phyloP scores from a whole-genome alignment of 2,888 invertebrate genomes.

The Alloplasta piceator region DNA sequence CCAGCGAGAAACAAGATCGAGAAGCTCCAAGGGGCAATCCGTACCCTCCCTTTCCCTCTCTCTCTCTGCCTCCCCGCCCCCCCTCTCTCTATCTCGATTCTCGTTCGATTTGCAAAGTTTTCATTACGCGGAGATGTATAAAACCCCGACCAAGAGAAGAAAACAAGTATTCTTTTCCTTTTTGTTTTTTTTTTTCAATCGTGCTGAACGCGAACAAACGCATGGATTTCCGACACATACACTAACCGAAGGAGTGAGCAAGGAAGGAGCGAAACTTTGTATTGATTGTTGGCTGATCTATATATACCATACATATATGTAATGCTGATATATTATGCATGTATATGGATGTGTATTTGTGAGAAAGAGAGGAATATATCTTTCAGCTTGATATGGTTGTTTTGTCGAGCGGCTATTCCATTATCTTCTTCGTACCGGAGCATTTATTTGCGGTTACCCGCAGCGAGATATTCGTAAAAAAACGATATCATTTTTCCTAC shows the following conservation, averaged over 20 bases:
- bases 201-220: slow-evolving; percentile 21
- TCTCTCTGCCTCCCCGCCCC: no score
- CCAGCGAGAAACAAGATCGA: slow-evolving; percentile 33
- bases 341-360: slow-evolving; percentile 26
- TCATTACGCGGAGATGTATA: slow-evolving; percentile 27
- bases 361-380: slow-evolving; percentile 43
- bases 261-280: slow-evolving; percentile 43
- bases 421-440: slow-evolving; percentile 59
- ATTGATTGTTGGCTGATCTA: slow-evolving; percentile 14
- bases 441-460: slow-evolving; percentile 65
- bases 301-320: background rate
- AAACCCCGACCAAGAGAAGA: slow-evolving; percentile 16
- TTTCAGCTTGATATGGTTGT: slow-evolving; percentile 34
- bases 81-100: slow-evolving; percentile 11
- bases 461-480: slow-evolving; percentile 49
- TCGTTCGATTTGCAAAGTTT: slow-evolving; percentile 42
- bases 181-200: slow-evolving; percentile 35
- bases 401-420: slow-evolving; percentile 62
- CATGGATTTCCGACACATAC: slow-evolving; percentile 6
- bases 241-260: background rate
- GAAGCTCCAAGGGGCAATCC: background rate
- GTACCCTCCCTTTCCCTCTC: slow-evolving; percentile 4
- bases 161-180: slow-evolving; percentile 32
- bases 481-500: slow-evolving; percentile 56
- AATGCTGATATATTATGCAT: background rate